phyloP scores from a whole-genome alignment of 2,888 invertebrate genomes.

The Neuroscelio doddi region DNA sequence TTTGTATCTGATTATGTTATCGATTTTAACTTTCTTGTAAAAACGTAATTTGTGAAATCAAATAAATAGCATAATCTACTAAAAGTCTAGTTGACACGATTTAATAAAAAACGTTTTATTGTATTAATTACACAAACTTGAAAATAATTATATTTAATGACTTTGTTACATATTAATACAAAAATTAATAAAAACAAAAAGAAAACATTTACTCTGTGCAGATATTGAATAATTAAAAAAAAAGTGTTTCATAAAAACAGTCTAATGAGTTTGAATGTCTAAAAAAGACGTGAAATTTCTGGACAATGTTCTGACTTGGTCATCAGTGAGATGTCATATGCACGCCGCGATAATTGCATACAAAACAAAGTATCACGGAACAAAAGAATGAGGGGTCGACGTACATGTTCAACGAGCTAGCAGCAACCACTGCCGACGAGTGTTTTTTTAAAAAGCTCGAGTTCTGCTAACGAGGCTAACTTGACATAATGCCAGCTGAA shows the following conservation, averaged over 20 bases:
- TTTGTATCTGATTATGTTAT: too few species aligned
- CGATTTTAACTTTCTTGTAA: too few species aligned
- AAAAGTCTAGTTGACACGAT: too few species aligned
- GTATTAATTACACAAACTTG: too few species aligned
- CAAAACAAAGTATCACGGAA: slow-evolving; percentile 48
- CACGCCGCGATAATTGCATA: slow-evolving; percentile 47
- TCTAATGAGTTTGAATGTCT: slow-evolving; percentile 28
- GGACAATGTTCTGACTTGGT: slow-evolving; percentile 29
- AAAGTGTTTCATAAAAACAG: slow-evolving; percentile 30
- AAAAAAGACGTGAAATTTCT: slow-evolving; percentile 30
- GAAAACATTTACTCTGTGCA: too few species aligned
- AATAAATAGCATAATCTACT: too few species aligned
- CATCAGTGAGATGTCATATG: slow-evolving; percentile 44
- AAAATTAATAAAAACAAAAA: too few species aligned
- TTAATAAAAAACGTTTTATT: too few species aligned
- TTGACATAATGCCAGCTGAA: slow-evolving; percentile 71
- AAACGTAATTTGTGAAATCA: too few species aligned
- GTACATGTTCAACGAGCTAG: slow-evolving; percentile 70
- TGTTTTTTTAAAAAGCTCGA: slow-evolving; percentile 56
- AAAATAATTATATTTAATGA: too few species aligned
- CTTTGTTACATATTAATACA: too few species aligned
- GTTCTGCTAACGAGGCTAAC: slow-evolving; percentile 69
- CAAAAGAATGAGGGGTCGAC: slow-evolving; percentile 48
- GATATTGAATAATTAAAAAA: too few species aligned
- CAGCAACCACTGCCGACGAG: slow-evolving; percentile 63